A percentile compares a stretch with the other conserved stretches of the same genome.
These are phyloP conservation scores for Perithous albicinctus DNA, from an alignment of 2,888 invertebrate genomes.

Conservation along the genomic window DNA sequence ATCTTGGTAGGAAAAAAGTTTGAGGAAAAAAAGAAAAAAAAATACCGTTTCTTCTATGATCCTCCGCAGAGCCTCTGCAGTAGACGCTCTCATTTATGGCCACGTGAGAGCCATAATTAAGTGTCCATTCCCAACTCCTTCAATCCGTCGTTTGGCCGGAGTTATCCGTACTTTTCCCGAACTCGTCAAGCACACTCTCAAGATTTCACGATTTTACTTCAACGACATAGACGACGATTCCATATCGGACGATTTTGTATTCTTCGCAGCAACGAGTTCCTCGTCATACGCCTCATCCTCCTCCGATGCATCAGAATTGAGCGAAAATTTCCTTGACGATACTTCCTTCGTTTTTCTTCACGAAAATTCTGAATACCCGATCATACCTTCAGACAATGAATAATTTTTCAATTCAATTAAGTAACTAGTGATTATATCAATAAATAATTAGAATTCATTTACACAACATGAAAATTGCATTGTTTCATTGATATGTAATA, in stretches of 20 bases:
- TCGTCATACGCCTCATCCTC: conserved; percentile 3
- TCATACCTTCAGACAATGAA: conserved; percentile 65
- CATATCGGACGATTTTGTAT: conserved; percentile 51
- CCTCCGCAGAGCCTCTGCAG: conserved; percentile 88
- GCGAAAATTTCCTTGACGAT: conserved; percentile 24
- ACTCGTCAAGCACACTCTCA: conserved; percentile 81
- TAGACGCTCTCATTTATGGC: conserved; percentile 93
- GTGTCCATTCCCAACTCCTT: conserved; percentile 74
- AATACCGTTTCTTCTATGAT: conserved; percentile 12
- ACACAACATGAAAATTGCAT: too few relatives aligned
- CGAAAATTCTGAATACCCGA: conserved; percentile 59
- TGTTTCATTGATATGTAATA: too few relatives aligned
- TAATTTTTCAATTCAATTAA: conserved; percentile 57
- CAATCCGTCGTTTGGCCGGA: conserved; percentile 77
- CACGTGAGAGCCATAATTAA: conserved; percentile 86
- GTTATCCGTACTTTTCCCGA: conserved; percentile 85
- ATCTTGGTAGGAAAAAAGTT: too few relatives aligned
- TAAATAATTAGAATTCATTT: too few relatives aligned
- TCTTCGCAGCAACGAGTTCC: conserved; percentile 33
- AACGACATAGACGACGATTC: conserved; percentile 46
- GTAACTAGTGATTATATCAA: background rate
- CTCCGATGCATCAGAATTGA: conserved; percentile 15
- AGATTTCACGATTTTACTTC: conserved; percentile 73
- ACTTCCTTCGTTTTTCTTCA: conserved; percentile 31
- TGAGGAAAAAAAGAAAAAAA: too few relatives aligned